These are phyloP conservation scores for Germaria angustata DNA, from an alignment of 2,888 invertebrate species.

Conservation along the genomic window DNA sequence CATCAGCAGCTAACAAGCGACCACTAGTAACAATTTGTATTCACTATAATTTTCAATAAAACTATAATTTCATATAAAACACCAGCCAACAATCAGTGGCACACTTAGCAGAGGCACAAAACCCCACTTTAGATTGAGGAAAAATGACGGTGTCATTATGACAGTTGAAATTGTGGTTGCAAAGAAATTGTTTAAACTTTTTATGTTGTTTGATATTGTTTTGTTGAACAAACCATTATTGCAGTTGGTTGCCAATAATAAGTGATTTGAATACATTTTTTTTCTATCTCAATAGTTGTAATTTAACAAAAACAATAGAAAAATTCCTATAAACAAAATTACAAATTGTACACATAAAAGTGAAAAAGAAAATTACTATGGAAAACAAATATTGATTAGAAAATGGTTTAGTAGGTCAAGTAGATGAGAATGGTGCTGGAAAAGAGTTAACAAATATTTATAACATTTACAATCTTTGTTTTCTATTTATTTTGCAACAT, in stretches of 20 bases:
- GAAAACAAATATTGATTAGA: conserved; percentile 61
- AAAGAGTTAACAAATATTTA: conserved; percentile 36
- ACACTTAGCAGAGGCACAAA: conserved; percentile 35
- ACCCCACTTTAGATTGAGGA: conserved; percentile 21
- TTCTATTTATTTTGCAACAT: background rate
- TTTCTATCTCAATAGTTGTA: conserved; percentile 46
- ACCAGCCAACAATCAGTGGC: conserved; percentile 30
- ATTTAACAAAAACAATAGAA: conserved; percentile 35
- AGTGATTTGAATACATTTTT: background rate
- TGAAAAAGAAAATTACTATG: background rate
- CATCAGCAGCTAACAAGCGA: conserved; percentile 9
- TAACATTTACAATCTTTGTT: background rate
- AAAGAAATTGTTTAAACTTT: conserved; percentile 20
- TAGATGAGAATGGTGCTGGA: background rate
- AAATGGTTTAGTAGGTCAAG: conserved; percentile 63
- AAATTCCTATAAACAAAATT: background rate
- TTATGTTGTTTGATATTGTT: background rate
- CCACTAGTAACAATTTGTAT: conserved; percentile 17
- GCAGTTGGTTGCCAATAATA: conserved; percentile 41
- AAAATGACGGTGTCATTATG: conserved; percentile 64
- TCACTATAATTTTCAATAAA: conserved; percentile 19
- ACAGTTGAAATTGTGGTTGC: conserved; percentile 47
- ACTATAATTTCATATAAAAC: conserved; percentile 39
- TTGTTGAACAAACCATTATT: background rate
- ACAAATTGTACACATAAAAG: background rate